A percentile compares a stretch with the other conserved stretches of the same genome.
Evolutionary conservation across 2,797 vertebrate species (phyloP).

Genomic region (Spondyliosoma cantharus): DNA sequence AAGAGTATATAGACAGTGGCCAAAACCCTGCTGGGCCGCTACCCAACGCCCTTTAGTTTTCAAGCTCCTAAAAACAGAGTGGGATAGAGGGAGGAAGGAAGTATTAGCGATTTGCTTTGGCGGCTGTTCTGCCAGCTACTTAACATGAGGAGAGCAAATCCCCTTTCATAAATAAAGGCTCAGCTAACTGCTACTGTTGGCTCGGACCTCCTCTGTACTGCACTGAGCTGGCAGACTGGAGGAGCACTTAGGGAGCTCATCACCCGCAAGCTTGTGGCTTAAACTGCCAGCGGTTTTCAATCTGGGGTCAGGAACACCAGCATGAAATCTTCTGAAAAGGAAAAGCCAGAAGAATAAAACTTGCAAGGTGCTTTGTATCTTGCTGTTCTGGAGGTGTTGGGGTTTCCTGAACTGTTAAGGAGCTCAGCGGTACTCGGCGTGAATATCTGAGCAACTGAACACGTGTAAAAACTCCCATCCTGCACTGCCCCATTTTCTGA

Average conservation of each 20-base stretch:
- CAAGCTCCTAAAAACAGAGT: slow-evolving; percentile 37
- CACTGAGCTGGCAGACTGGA: slow-evolving; percentile 60
- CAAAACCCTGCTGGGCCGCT: slow-evolving; percentile 36
- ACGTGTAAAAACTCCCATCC: background rate
- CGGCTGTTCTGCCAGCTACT: slow-evolving; percentile 65
- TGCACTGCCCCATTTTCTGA: too few relatives aligned
- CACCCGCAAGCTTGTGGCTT: slow-evolving; percentile 59
- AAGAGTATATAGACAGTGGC: slow-evolving; percentile 34
- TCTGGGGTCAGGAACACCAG: slow-evolving; percentile 43
- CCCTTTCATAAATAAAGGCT: slow-evolving; percentile 76
- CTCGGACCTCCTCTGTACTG: slow-evolving; percentile 47
- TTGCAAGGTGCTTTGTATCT: background rate
- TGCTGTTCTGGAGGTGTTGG: background rate
- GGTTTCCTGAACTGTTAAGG: slow-evolving; percentile 4
- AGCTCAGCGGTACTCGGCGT: background rate
- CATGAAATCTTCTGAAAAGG: slow-evolving; percentile 19
- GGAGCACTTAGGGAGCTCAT: slow-evolving; percentile 65
- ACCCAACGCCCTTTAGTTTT: slow-evolving; percentile 45
- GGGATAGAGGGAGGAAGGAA: slow-evolving; percentile 34
- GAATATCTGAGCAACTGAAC: background rate
- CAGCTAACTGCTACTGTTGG: slow-evolving; percentile 74
- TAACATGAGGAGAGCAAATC: slow-evolving; percentile 74
- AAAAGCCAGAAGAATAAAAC: slow-evolving; percentile 28
- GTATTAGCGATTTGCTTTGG: slow-evolving; percentile 71
- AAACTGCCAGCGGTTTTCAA: slow-evolving; percentile 50